A percentile compares a stretch with the other conserved stretches of the same genome.
phyloP scores from a whole-genome alignment of 2,888 invertebrate species.

The Trisateles emortualis region DNA sequence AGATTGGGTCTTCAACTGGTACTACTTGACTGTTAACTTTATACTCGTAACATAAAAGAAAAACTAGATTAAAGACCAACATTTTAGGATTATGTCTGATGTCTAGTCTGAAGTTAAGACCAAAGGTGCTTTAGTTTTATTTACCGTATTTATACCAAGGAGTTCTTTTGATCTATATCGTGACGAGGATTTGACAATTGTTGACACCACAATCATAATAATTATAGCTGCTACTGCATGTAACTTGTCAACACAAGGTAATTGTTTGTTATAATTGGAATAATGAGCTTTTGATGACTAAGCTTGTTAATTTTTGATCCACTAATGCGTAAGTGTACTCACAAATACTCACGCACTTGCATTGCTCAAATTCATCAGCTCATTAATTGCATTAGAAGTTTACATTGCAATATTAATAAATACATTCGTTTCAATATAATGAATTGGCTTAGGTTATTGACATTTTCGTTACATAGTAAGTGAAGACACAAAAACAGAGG shows the following conservation, averaged over 20 bases:
- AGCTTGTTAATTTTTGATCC: no score
- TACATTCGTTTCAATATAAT: no score
- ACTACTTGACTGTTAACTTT: neutral
- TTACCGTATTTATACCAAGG: neutral
- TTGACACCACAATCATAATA: neutral
- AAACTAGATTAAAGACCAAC: neutral
- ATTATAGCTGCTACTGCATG: conserved; percentile 1
- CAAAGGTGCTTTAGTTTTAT: neutral
- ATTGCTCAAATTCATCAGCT: no score
- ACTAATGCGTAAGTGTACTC: no score
- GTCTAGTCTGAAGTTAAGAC: no score
- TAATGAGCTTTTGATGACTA: neutral
- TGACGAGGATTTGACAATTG: conserved; percentile 2
- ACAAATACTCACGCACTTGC: no score
- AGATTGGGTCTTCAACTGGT: neutral
- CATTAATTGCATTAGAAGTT: no score
- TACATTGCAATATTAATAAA: no score
- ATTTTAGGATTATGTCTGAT: neutral
- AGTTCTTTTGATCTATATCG: neutral
- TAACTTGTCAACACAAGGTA: neutral
- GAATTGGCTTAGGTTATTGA: no score
- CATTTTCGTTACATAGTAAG: no score
- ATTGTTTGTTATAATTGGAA: neutral
- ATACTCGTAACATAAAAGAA: neutral
- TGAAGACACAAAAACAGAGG: no score